These are phyloP conservation scores for Neosilurus mollespiculum DNA, from an alignment of 2,797 vertebrate species.

Conservation along the genomic window DNA sequence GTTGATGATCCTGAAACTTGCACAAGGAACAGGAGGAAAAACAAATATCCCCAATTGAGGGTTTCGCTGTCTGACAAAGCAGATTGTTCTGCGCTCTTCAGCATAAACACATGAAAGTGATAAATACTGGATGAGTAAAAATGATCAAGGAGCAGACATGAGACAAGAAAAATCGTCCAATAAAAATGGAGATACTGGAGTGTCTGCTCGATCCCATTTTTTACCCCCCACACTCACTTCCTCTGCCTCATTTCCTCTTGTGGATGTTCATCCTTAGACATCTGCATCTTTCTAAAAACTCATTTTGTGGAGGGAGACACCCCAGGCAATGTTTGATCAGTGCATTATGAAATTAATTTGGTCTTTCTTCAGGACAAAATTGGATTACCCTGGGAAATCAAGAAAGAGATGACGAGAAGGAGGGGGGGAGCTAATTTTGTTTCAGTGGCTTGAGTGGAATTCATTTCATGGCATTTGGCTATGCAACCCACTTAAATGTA, in stretches of 20 bases:
- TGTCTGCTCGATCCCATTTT: constrained; percentile 30
- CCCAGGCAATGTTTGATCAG: constrained; percentile 64
- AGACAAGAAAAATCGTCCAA: constrained; percentile 53
- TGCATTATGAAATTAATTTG: constrained; percentile 69
- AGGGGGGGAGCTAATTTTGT: constrained; percentile 56
- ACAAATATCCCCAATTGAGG: constrained; percentile 36
- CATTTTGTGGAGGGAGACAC: constrained; percentile 62
- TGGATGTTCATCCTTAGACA: constrained; percentile 58
- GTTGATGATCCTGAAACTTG: constrained; percentile 21
- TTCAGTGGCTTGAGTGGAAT: constrained; percentile 58
- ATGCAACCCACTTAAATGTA: constrained; percentile 47
- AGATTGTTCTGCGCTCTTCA: constrained; percentile 15
- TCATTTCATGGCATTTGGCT: constrained; percentile 60
- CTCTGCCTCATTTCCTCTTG: constrained; percentile 49
- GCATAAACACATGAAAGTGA: constrained; percentile 49
- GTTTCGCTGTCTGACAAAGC: constrained; percentile 39
- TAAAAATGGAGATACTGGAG: constrained; percentile 52
- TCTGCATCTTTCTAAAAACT: constrained; percentile 62
- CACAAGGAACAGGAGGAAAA: constrained; percentile 30
- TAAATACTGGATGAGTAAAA: constrained; percentile 50
- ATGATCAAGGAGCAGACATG: constrained; percentile 48
- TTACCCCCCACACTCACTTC: constrained; percentile 36
- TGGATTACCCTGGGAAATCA: constrained; percentile 68
- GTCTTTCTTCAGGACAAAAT: constrained; percentile 64
- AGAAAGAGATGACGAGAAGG: constrained; percentile 42